Percentiles rank a stretch among this genome's conserved stretches.
Conservation (phyloP, 2,888 invertebrate genomes). For the Coelopa pilipes region DNA sequence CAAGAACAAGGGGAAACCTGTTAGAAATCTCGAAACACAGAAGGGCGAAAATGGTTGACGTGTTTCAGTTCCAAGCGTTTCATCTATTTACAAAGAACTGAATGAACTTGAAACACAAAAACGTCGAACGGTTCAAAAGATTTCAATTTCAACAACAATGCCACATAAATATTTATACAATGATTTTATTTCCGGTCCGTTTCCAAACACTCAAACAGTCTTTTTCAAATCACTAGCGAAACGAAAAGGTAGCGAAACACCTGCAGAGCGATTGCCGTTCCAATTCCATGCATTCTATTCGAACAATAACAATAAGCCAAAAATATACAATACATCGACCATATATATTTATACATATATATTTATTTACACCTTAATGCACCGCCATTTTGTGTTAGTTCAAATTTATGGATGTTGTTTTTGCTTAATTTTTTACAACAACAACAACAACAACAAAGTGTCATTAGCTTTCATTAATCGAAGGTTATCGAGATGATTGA, state of each 20-base stretch:
- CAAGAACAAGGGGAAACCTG: no score
- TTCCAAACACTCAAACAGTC: background rate
- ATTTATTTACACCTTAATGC: constrained; percentile 44
- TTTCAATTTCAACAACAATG: background rate
- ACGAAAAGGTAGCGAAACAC: no score
- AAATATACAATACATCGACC: background rate
- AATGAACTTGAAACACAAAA: background rate
- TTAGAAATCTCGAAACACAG: no score
- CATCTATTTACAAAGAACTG: no score
- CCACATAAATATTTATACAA: background rate
- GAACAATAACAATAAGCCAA: background rate
- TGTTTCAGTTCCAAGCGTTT: no score
- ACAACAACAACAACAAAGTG: background rate
- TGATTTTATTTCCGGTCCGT: background rate
- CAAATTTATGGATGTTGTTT: constrained; percentile 49
- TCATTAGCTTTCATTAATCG: constrained; percentile 41
- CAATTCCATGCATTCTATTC: constrained; percentile 13
- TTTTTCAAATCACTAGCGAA: no score
- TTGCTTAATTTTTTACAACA: no score
- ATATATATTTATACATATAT: background rate
- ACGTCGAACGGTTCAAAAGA: background rate
- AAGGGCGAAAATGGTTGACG: no score
- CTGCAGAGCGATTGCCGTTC: background rate
- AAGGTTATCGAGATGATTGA: background rate
- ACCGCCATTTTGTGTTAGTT: constrained; percentile 61